Evolutionary conservation across 2,797 vertebrate species (phyloP).

Genomic region (Takifugu ocellatus): DNA sequence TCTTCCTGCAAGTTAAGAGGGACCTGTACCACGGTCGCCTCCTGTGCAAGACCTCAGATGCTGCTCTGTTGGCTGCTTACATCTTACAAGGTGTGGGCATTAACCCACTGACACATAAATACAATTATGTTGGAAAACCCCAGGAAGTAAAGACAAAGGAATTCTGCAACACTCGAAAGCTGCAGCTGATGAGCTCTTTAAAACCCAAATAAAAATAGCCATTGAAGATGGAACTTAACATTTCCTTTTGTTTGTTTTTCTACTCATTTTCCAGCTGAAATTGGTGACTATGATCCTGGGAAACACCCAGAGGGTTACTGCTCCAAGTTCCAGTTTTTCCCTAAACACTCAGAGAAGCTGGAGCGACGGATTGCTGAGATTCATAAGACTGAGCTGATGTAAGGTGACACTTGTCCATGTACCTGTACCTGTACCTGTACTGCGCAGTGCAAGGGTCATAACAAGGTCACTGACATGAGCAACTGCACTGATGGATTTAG

Average conservation of each 20-base stretch:
- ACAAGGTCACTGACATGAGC: neutral
- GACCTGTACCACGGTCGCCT: conserved; percentile 97
- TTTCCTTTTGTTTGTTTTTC: neutral
- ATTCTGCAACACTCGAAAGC: neutral
- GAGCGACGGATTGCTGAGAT: conserved; percentile 94
- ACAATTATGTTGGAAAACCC: too few relatives aligned
- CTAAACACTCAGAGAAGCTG: conserved; percentile 95
- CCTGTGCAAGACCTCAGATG: conserved; percentile 96
- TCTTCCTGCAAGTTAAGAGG: conserved; percentile 98
- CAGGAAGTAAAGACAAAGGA: too few relatives aligned
- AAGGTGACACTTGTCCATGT: conserved; percentile 42
- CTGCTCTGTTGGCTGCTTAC: conserved; percentile 90
- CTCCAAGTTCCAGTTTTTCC: conserved; percentile 99
- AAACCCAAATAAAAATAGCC: neutral
- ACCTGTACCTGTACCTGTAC: neutral
- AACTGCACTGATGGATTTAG: too few relatives aligned
- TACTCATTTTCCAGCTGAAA: conserved; percentile 81
- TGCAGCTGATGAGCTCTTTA: neutral
- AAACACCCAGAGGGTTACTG: conserved; percentile 98
- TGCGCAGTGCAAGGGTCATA: neutral
- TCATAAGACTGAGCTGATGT: conserved; percentile 96
- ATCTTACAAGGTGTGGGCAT: conserved; percentile 86
- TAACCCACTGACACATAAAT: too few relatives aligned
- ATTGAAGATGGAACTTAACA: neutral
- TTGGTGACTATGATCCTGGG: conserved; percentile 95